phyloP scores from a whole-genome alignment of 2,888 invertebrate species.

The Melinaea menophilus region DNA sequence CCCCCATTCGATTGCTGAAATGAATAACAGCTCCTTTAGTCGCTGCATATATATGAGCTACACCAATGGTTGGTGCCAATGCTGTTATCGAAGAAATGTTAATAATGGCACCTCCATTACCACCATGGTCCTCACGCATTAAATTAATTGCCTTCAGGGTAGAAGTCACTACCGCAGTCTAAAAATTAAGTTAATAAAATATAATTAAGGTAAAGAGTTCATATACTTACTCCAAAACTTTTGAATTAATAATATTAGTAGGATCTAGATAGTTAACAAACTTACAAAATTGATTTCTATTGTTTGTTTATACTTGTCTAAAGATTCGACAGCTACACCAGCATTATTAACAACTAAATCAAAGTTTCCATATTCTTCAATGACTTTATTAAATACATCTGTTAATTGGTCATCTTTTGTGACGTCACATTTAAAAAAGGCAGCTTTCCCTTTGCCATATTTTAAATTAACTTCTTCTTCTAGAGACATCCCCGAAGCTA shows the following conservation, averaged over 20 bases:
- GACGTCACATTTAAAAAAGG: constrained; percentile 47
- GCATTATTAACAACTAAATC: constrained; percentile 51
- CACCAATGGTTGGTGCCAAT: constrained; percentile 30
- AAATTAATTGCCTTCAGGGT: constrained; percentile 41
- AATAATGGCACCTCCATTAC: constrained; percentile 42
- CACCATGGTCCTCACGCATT: constrained; percentile 44
- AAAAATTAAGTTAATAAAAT: constrained; percentile 9
- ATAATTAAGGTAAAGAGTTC: not conserved
- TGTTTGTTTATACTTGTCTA: constrained; percentile 36
- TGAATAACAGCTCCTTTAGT: constrained; percentile 44
- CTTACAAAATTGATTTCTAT: constrained; percentile 51
- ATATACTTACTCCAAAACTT: not conserved
- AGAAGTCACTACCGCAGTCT: constrained; percentile 42
- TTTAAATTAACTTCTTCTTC: constrained; percentile 40
- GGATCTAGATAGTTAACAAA: constrained; percentile 11
- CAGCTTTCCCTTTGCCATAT: constrained; percentile 37
- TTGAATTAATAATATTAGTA: not conserved
- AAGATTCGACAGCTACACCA: constrained; percentile 41
- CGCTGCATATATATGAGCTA: constrained; percentile 36
- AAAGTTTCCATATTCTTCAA: constrained; percentile 36
- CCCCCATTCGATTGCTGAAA: constrained; percentile 43
- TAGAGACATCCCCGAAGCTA: constrained; percentile 33
- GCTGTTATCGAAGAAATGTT: constrained; percentile 44
- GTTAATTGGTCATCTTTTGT: constrained; percentile 41
- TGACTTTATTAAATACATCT: constrained; percentile 35